Conservation (phyloP, 2,888 invertebrate species). For the Antheraea assamensis region DNA sequence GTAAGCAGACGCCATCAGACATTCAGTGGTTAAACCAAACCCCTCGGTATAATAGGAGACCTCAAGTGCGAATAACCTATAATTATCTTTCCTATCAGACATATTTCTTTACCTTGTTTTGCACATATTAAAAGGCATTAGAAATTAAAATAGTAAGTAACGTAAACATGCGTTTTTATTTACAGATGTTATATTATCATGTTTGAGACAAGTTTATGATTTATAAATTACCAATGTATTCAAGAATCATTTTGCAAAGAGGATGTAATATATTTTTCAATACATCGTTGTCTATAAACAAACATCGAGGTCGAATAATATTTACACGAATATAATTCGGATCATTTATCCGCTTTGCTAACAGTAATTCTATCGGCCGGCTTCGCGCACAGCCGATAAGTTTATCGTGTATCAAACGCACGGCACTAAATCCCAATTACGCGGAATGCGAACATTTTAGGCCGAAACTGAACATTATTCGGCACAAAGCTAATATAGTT, state of each 20-base stretch:
- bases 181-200: too few relatives aligned
- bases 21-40: too few relatives aligned
- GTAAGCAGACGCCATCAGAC: too few relatives aligned
- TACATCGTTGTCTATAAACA: neutral
- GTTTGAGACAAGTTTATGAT: too few relatives aligned
- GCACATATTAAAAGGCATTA: too few relatives aligned
- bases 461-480: slow-evolving; percentile 66
- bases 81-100: too few relatives aligned
- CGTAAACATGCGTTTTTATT: too few relatives aligned
- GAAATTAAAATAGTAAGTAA: too few relatives aligned
- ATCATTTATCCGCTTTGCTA: slow-evolving; percentile 8
- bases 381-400: slow-evolving; percentile 25
- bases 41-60: too few relatives aligned
- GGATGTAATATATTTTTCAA: neutral
- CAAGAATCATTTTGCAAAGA: neutral
- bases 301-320: neutral
- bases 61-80: too few relatives aligned
- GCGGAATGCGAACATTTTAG: slow-evolving; percentile 23
- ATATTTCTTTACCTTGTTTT: too few relatives aligned
- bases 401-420: slow-evolving; percentile 29
- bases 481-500: slow-evolving; percentile 54
- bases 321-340: slow-evolving; percentile 25
- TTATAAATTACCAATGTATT: neutral
- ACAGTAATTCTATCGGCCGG: slow-evolving; percentile 5
- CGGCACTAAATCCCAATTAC: slow-evolving; percentile 24